A percentile compares a stretch with the other conserved stretches of the same genome.
phyloP scores from a whole-genome alignment of 2,113 vertebrate genomes.

The Brachyistius frenatus region DNA sequence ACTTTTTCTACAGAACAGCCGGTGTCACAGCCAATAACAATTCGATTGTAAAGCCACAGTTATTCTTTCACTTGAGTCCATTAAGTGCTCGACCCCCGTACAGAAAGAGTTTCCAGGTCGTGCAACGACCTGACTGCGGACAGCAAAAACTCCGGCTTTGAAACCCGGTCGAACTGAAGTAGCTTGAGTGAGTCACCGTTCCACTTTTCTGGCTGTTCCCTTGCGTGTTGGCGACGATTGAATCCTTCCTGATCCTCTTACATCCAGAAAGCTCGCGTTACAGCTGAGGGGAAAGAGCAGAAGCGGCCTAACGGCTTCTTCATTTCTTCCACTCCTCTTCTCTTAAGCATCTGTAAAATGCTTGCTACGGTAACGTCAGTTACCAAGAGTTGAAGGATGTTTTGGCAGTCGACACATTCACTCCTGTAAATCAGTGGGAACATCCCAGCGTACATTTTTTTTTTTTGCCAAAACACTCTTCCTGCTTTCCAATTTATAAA shows the following conservation, averaged over 20 bases:
- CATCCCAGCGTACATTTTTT: not conserved
- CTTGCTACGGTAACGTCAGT: not conserved
- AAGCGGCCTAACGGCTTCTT: not conserved
- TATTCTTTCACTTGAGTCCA: not conserved
- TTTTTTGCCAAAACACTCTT: constrained; percentile 3
- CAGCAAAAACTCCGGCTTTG: not conserved
- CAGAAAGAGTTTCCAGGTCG: not conserved
- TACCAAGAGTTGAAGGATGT: not conserved
- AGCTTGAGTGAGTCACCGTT: constrained; percentile 13
- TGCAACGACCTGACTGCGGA: not conserved
- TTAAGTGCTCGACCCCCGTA: not conserved
- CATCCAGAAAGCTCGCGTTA: constrained; percentile 33
- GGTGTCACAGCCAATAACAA: constrained; percentile 5
- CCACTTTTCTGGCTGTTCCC: constrained; percentile 35
- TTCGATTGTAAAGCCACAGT: constrained; percentile 4
- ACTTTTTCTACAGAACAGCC: not conserved
- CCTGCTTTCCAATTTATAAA: not conserved
- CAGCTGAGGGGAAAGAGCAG: not conserved
- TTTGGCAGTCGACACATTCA: not conserved
- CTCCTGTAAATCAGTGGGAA: not conserved
- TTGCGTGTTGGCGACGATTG: constrained; percentile 7
- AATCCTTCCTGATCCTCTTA: constrained; percentile 44
- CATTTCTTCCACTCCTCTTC: not conserved
- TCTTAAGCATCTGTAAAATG: not conserved
- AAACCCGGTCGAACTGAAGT: constrained; percentile 1